phyloP scores from a whole-genome alignment of 2,888 invertebrate species.

The Nephrotoma flavescens region DNA sequence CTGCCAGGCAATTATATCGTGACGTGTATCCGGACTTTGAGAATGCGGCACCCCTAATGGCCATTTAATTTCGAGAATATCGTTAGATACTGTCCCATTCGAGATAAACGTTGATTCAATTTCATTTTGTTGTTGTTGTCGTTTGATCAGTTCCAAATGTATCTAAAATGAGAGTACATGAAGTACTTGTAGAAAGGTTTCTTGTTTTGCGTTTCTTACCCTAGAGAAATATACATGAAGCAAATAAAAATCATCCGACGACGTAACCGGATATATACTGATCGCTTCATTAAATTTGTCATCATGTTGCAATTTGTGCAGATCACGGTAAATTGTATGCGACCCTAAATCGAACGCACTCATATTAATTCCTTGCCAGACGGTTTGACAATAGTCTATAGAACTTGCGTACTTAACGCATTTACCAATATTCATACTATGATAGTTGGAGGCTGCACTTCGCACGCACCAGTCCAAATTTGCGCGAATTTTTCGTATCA shows the following conservation, averaged over 20 bases:
- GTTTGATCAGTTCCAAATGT: conserved; percentile 32
- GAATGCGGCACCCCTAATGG: conserved; percentile 56
- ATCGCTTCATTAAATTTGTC: conserved; percentile 40
- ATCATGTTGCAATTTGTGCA: conserved; percentile 28
- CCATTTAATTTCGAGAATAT: conserved; percentile 46
- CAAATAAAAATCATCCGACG: conserved; percentile 46
- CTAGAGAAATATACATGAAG: conserved; percentile 58
- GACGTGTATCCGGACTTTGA: conserved; percentile 53
- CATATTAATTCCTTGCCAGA: conserved; percentile 30
- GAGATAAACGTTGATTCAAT: conserved; percentile 29
- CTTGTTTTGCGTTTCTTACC: conserved; percentile 30
- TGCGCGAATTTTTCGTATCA: conserved; percentile 59
- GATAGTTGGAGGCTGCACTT: conserved; percentile 66
- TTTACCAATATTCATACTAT: conserved; percentile 77
- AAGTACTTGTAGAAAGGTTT: background rate
- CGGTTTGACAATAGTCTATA: conserved; percentile 29
- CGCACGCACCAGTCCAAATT: conserved; percentile 82
- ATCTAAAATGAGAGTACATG: conserved; percentile 23
- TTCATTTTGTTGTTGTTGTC: conserved; percentile 24
- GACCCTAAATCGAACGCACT: conserved; percentile 19
- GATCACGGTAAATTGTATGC: conserved; percentile 33
- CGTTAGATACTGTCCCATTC: conserved; percentile 36
- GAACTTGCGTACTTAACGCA: conserved; percentile 42
- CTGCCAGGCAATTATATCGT: conserved; percentile 76
- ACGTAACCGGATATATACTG: conserved; percentile 47